Percentiles rank a stretch among this genome's conserved stretches.
phyloP scores from a whole-genome alignment of 2,888 invertebrate species.

The Noctua pronuba region DNA sequence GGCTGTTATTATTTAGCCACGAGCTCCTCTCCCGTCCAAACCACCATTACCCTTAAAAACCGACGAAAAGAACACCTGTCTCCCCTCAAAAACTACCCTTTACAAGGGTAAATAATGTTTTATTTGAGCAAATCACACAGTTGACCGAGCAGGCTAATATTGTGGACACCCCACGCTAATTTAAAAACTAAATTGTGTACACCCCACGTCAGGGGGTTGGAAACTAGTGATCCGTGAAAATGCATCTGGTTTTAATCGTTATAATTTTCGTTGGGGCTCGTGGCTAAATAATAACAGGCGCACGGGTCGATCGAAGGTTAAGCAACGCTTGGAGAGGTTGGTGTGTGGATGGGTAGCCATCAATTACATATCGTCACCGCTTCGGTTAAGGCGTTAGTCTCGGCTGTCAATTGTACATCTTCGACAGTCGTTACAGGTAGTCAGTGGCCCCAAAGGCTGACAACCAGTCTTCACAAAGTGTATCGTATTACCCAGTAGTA shows the following conservation, averaged over 20 bases:
- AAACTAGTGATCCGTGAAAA: slow-evolving; percentile 66
- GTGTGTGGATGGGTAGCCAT: neutral
- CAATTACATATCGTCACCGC: neutral
- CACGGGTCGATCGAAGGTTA: neutral
- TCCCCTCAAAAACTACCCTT: slow-evolving; percentile 15
- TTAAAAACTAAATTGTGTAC: slow-evolving; percentile 62
- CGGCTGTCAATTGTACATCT: no score
- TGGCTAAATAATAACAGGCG: neutral
- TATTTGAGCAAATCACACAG: slow-evolving; percentile 65
- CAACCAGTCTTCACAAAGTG: no score
- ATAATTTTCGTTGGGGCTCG: slow-evolving; percentile 15
- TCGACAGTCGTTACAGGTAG: no score
- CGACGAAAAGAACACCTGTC: slow-evolving; percentile 43
- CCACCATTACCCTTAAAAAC: neutral
- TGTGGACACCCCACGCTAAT: slow-evolving; percentile 57
- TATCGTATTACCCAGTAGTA: no score
- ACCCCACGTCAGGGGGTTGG: slow-evolving; percentile 26
- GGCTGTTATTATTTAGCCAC: no score
- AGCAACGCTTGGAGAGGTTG: neutral
- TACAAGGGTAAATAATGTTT: slow-evolving; percentile 37
- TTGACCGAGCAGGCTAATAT: slow-evolving; percentile 58
- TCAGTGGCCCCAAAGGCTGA: no score
- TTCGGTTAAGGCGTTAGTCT: no score
- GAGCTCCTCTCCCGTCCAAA: no score
- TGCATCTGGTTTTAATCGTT: slow-evolving; percentile 48